These are phyloP conservation scores for Zaprionus gabonicus DNA, from an alignment of 1,140 invertebrate genomes.

Conservation along the genomic window DNA sequence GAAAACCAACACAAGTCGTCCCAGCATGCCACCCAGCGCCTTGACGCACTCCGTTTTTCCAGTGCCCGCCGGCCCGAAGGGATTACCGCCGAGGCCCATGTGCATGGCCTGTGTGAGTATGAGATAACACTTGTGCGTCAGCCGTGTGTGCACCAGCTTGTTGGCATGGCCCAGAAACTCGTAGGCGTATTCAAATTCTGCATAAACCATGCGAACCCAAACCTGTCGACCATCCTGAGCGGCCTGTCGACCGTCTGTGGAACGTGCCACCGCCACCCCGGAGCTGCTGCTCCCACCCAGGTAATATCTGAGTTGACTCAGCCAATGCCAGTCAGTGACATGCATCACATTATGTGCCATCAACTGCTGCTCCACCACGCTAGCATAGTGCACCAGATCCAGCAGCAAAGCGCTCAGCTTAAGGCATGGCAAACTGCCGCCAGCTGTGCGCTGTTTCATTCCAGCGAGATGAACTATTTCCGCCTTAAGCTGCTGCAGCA, in stretches of 20 bases:
- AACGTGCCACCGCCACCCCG: too few relatives aligned
- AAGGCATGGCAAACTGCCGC: conserved; percentile 71
- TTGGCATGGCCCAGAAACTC: conserved; percentile 98
- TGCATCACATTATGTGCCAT: conserved; percentile 88
- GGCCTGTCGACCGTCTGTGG: conserved; percentile 71
- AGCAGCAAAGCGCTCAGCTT: conserved; percentile 92
- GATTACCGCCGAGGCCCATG: conserved; percentile 98
- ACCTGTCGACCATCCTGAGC: conserved; percentile 83
- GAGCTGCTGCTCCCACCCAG: conserved; percentile 49
- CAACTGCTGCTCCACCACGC: conserved; percentile 91
- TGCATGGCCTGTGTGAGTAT: conserved; percentile 97
- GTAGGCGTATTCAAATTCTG: conserved; percentile 97
- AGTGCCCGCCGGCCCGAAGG: conserved; percentile 99
- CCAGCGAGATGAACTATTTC: conserved; percentile 76
- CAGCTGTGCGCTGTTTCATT: conserved; percentile 60
- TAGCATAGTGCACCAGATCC: conserved; percentile 96
- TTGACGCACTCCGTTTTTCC: conserved; percentile 99
- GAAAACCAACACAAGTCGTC: conserved; percentile 97
- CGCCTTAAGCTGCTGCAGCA: conserved; percentile 82
- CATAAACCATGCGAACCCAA: conserved; percentile 91
- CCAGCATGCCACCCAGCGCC: conserved; percentile 94
- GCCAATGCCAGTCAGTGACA: conserved; percentile 95
- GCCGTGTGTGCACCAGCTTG: conserved; percentile 95
- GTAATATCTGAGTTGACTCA: conserved; percentile 95
- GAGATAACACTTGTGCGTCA: conserved; percentile 98